These are phyloP conservation scores for Prosapia bicincta DNA, from an alignment of 2,888 invertebrate genomes.

Conservation along the genomic window DNA sequence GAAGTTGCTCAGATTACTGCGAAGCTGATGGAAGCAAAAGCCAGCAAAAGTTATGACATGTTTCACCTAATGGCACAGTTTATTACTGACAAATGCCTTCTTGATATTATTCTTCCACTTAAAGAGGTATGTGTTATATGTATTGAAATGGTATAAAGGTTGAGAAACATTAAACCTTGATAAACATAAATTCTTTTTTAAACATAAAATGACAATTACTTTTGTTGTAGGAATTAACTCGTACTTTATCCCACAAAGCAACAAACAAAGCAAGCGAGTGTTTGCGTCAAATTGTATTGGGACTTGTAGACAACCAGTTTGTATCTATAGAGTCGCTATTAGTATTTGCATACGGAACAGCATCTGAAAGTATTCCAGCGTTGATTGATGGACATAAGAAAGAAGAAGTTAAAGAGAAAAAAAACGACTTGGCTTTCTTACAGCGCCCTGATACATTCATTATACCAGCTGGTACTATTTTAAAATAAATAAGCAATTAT, in stretches of 20 bases:
- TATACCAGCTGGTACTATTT: slow-evolving; percentile 61
- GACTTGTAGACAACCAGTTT: slow-evolving; percentile 77
- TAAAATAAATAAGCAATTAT: too few species aligned
- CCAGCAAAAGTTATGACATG: slow-evolving; percentile 82
- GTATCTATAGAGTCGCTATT: slow-evolving; percentile 69
- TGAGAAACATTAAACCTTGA: too few species aligned
- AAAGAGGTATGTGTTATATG: slow-evolving; percentile 58
- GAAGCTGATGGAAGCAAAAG: slow-evolving; percentile 78
- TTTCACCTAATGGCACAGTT: slow-evolving; percentile 76
- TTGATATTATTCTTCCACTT: slow-evolving; percentile 75
- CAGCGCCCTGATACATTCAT: slow-evolving; percentile 72
- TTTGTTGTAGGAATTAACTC: slow-evolving; percentile 54
- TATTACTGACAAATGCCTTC: slow-evolving; percentile 70
- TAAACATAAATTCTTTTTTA: too few species aligned
- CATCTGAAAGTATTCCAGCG: slow-evolving; percentile 74
- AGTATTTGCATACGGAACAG: slow-evolving; percentile 75
- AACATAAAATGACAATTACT: too few species aligned
- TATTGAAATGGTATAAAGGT: too few species aligned
- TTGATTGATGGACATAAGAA: slow-evolving; percentile 26
- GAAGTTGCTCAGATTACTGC: slow-evolving; percentile 79
- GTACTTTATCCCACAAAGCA: slow-evolving; percentile 74
- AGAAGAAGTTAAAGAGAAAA: slow-evolving; percentile 49
- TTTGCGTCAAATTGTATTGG: slow-evolving; percentile 71
- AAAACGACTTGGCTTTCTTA: slow-evolving; percentile 47
- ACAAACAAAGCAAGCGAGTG: slow-evolving; percentile 77